These are phyloP conservation scores for Hylyphantes graminicola DNA, from an alignment of 1,140 invertebrate genomes.

Conservation along the genomic window DNA sequence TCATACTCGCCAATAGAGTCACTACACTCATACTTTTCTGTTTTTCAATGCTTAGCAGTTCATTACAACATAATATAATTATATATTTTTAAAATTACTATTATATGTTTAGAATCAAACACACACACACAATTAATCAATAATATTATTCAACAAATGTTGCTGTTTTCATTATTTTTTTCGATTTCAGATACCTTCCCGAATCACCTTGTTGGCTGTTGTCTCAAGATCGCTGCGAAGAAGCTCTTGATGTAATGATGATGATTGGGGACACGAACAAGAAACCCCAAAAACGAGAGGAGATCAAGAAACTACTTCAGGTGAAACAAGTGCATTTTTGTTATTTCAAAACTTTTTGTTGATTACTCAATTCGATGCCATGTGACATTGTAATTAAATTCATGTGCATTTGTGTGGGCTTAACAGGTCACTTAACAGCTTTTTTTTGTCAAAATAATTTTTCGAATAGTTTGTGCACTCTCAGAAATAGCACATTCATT, in stretches of 20 bases:
- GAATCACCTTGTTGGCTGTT: slow-evolving; percentile 71
- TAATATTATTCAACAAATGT: neutral
- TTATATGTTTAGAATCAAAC: neutral
- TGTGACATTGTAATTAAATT: too few species aligned
- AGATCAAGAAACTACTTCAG: too few species aligned
- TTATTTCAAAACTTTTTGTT: too few species aligned
- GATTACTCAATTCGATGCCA: too few species aligned
- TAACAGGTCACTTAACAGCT: too few species aligned
- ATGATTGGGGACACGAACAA: neutral
- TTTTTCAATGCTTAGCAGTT: neutral
- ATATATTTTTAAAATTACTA: neutral
- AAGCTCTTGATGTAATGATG: slow-evolving; percentile 65
- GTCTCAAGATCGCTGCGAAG: slow-evolving; percentile 65
- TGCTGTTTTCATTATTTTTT: neutral
- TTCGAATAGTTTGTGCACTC: too few species aligned
- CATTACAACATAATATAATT: neutral
- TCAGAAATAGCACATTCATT: too few species aligned
- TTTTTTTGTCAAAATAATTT: too few species aligned
- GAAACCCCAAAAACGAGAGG: neutral
- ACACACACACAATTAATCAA: neutral
- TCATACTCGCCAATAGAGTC: neutral
- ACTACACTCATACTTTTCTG: neutral
- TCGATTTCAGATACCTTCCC: slow-evolving; percentile 66
- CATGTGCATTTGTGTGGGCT: too few species aligned
- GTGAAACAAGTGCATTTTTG: too few species aligned